Evolutionary conservation across 1,140 invertebrate species (phyloP).

Genomic region (Caenorhabditis inopinata): DNA sequence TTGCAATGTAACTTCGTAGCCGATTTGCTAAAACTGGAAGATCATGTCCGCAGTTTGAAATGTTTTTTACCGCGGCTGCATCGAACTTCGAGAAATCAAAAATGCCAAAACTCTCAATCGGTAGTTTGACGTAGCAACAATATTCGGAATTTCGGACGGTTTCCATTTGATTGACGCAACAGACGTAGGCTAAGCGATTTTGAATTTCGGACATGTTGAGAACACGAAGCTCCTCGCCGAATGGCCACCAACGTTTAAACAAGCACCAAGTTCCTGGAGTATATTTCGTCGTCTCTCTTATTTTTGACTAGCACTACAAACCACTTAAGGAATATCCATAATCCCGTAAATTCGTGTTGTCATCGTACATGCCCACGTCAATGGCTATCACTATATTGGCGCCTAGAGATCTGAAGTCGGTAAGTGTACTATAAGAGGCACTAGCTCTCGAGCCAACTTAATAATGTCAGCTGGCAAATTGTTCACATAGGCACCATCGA

Average conservation of each 20-base stretch:
- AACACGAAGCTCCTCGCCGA: conserved; percentile 72
- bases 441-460: conserved; percentile 36
- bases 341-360: conserved; percentile 92
- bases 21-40: conserved; percentile 11
- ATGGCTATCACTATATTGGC: conserved; percentile 93
- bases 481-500: conserved; percentile 99
- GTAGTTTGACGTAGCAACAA: conserved; percentile 95
- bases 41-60: too few species aligned
- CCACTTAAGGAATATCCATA: conserved; percentile 95
- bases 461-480: conserved; percentile 86
- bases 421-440: too few species aligned
- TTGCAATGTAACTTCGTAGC: neutral
- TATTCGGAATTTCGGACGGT: conserved; percentile 94
- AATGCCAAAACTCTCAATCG: conserved; percentile 94
- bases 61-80: conserved; percentile 78
- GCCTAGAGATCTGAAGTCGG: conserved; percentile 69
- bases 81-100: conserved; percentile 96
- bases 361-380: conserved; percentile 89
- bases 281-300: too few species aligned
- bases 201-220: conserved; percentile 62
- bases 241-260: conserved; percentile 76
- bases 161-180: conserved; percentile 92
- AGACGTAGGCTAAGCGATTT: conserved; percentile 92
- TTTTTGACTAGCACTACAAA: neutral
- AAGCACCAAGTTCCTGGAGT: conserved; percentile 83